Evolutionary conservation across 1,140 invertebrate species (phyloP), one percentile per base, ranked within the genome.

Genomic region (Pogonognathellus flavescens): DNA sequence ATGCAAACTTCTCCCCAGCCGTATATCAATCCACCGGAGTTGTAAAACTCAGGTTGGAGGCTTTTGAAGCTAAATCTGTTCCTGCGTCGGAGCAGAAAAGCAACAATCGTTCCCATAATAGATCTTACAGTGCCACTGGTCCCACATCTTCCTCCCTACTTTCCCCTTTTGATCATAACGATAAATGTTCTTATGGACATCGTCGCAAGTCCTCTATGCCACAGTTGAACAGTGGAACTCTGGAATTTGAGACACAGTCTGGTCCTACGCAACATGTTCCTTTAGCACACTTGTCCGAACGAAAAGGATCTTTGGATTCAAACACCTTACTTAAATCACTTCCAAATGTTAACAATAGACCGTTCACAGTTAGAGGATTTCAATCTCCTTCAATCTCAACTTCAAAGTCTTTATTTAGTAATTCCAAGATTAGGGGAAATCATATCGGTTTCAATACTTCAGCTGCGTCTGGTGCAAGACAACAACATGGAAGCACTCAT

Each of bases 401-500:
- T 50, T 76, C 70, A 50, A 88, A 88, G 72, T 80, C 82, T 80
- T 76, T 80, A n/a, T 83, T 82, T 18, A 81, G 62, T 14, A 76
- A 70, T 55, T 81, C 84, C 11, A 76, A 72, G 60, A 76, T 76
- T 16, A 16, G 70, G 10, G 70, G 70, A n/a, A 85, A 81, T 49
- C 70, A 84, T 62, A 57, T 84, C 31, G 85, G 83, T 31, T 86
- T 62, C 52, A 86, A 84, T 59, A 80, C 83, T 10, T 52, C 84
- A 25, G 57, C 84, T 20, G 50, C 70, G 0, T 80, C 86, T 31
- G 84, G 87, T 49, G 66, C 53, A 55, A 22, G 85, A 55, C 85
- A 86, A 81, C 84, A 88, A 53, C 87, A 88, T 57, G 87, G 87
- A 66, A 88, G 87, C 57, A 88, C 87, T 60, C 87, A 88, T 84